Conservation (phyloP, 1,140 invertebrate species). For the Probaryconus sp. region DNA sequence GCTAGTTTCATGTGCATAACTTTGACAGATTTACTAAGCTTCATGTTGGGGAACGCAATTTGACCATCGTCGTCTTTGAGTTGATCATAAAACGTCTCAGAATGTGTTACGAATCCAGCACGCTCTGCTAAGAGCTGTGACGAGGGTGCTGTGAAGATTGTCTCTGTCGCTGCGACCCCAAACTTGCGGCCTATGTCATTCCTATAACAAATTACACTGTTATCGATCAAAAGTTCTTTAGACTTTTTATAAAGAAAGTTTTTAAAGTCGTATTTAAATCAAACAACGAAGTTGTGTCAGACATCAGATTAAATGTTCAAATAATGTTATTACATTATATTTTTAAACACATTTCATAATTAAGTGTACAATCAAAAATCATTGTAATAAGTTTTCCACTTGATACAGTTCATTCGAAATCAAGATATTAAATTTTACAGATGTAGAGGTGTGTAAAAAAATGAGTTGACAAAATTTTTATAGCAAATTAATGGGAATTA, state of each 20-base stretch:
- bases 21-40: constrained; percentile 30
- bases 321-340: too few species aligned
- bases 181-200: constrained; percentile 52
- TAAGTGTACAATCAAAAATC: too few species aligned
- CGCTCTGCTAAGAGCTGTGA: constrained; percentile 52
- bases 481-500: too few species aligned
- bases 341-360: too few species aligned
- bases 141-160: constrained; percentile 54
- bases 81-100: constrained; percentile 17
- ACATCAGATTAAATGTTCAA: not conserved
- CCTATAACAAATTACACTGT: constrained; percentile 27
- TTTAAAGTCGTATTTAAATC: not conserved
- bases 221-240: not conserved
- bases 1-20: constrained; percentile 55
- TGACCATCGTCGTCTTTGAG: constrained; percentile 47
- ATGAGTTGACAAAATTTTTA: too few species aligned
- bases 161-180: constrained; percentile 46
- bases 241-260: not conserved
- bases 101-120: constrained; percentile 43
- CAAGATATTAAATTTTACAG: too few species aligned
- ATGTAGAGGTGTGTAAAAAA: too few species aligned
- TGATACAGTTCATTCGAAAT: too few species aligned
- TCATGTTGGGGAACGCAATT: constrained; percentile 26
- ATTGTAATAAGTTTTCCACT: too few species aligned
- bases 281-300: not conserved